Evolutionary conservation across 2,888 invertebrate species (phyloP).

Genomic region (Chymomyza procnemis): DNA sequence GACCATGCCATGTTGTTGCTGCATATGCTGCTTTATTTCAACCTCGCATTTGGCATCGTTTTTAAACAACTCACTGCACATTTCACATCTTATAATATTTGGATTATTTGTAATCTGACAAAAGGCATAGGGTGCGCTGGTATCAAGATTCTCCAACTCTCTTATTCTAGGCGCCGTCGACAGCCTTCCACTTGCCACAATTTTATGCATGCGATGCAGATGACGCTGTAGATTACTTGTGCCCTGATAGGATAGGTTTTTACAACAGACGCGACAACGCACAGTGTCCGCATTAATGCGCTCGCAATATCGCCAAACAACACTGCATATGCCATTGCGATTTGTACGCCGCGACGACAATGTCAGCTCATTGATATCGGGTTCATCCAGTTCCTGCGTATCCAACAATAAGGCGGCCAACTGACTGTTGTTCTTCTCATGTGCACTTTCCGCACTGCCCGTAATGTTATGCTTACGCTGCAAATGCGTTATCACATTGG

Average conservation of each 20-base stretch:
- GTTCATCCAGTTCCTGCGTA: neutral
- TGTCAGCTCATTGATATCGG: neutral
- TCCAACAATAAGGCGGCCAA: neutral
- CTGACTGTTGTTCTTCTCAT: neutral
- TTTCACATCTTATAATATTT: conserved; percentile 49
- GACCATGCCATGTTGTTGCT: conserved; percentile 31
- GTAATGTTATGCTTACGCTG: conserved; percentile 64
- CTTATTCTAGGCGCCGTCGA: neutral
- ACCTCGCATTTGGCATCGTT: conserved; percentile 40
- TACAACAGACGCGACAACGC: conserved; percentile 64
- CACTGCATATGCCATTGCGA: conserved; percentile 43
- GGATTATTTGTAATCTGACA: conserved; percentile 30
- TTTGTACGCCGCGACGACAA: conserved; percentile 13
- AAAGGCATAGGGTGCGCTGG: conserved; percentile 28
- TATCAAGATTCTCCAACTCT: conserved; percentile 16
- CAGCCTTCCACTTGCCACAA: conserved; percentile 38
- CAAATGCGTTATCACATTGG: conserved; percentile 70
- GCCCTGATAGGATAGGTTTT: conserved; percentile 67
- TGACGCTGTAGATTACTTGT: conserved; percentile 70
- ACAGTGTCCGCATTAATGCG: conserved; percentile 61
- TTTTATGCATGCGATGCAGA: conserved; percentile 70
- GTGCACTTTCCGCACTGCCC: neutral
- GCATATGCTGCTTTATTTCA: conserved; percentile 32
- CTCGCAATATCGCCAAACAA: conserved; percentile 65
- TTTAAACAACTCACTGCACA: conserved; percentile 59